phyloP scores from a whole-genome alignment of 2,888 invertebrate species.

The Perizoma flavofasciatum region DNA sequence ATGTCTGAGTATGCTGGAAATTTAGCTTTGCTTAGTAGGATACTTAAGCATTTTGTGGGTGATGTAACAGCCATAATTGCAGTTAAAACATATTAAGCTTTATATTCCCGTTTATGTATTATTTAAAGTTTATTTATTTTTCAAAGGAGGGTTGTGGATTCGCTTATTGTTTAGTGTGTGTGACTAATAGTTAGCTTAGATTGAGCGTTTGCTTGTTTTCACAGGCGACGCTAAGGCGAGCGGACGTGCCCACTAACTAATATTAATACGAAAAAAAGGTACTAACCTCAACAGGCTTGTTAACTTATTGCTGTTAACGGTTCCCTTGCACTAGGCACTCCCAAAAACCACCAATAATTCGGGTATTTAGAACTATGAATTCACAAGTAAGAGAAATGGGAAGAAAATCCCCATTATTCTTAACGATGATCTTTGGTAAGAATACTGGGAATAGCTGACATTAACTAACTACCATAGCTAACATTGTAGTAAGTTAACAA shows the following conservation, averaged over 20 bases:
- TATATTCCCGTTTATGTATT: slow-evolving; percentile 18
- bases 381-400: too few relatives aligned
- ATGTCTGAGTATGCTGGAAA: slow-evolving; percentile 31
- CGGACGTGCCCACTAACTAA: slow-evolving; percentile 65
- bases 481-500: slow-evolving; percentile 78
- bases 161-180: slow-evolving; percentile 24
- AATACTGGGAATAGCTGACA: too few relatives aligned
- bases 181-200: slow-evolving; percentile 44
- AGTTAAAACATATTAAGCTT: slow-evolving; percentile 35
- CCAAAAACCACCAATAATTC: slow-evolving; percentile 3
- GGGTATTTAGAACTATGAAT: slow-evolving; percentile 11
- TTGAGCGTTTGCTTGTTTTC: slow-evolving; percentile 75
- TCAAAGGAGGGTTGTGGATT: slow-evolving; percentile 11
- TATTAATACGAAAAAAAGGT: slow-evolving; percentile 76
- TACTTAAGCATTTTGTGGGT: slow-evolving; percentile 61
- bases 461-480: slow-evolving; percentile 8
- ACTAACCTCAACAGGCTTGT: slow-evolving; percentile 73
- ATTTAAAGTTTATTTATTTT: slow-evolving; percentile 30
- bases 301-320: slow-evolving; percentile 72
- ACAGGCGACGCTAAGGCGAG: slow-evolving; percentile 79
- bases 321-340: slow-evolving; percentile 12
- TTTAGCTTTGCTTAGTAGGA: slow-evolving; percentile 56
- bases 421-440: too few relatives aligned
- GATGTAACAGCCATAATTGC: slow-evolving; percentile 81
- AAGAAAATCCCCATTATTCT: too few relatives aligned